A percentile compares a stretch with the other conserved stretches of the same genome.
Evolutionary conservation across 1,140 invertebrate genomes (phyloP).

Genomic region (Sarcophaga peregrina): DNA sequence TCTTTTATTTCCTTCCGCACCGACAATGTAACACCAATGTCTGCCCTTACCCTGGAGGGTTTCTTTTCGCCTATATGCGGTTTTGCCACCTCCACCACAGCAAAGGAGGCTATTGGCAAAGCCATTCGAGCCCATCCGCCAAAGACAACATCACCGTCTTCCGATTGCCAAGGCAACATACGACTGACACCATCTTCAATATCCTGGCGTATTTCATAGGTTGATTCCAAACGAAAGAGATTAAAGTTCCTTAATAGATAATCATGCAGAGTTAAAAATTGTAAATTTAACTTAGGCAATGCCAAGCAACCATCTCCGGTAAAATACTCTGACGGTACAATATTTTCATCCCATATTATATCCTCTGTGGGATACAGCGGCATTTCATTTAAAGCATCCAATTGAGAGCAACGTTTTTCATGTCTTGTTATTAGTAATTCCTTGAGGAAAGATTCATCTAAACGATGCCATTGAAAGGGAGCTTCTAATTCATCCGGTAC

Average conservation of each 20-base stretch:
- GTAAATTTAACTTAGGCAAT: constrained; percentile 96
- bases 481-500: constrained; percentile 80
- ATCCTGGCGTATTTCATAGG: constrained; percentile 98
- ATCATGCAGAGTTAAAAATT: constrained; percentile 98
- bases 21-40: constrained; percentile 92
- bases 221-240: constrained; percentile 96
- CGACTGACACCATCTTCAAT: constrained; percentile 96
- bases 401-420: constrained; percentile 89
- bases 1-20: constrained; percentile 90
- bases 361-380: constrained; percentile 98
- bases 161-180: constrained; percentile 92
- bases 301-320: constrained; percentile 95
- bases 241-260: constrained; percentile 98
- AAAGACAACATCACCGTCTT: constrained; percentile 89
- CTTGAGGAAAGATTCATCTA: constrained; percentile 83
- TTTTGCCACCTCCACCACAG: constrained; percentile 93
- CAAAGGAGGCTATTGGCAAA: constrained; percentile 91
- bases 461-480: constrained; percentile 77
- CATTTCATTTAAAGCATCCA: constrained; percentile 97
- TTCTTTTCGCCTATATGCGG: constrained; percentile 92
- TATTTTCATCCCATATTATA: constrained; percentile 99
- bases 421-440: constrained; percentile 89
- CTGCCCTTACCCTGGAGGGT: constrained; percentile 93
- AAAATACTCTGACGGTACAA: constrained; percentile 97
- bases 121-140: constrained; percentile 99